Conservation (phyloP, 1,140 invertebrate species). For the Papilio dardanus region DNA sequence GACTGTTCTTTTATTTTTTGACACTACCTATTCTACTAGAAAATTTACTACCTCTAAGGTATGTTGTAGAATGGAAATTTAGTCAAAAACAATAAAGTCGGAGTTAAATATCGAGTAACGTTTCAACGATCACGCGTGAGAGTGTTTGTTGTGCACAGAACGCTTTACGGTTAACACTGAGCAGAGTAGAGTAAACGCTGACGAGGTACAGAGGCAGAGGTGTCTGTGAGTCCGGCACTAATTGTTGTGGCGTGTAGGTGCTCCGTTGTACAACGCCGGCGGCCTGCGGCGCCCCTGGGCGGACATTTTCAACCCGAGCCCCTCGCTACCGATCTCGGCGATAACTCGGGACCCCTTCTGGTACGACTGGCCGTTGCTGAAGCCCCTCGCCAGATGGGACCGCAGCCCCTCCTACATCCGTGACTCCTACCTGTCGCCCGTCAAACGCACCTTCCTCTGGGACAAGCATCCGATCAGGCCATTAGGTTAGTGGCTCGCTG, state of each 20-base stretch:
- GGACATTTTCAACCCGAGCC: slow-evolving; percentile 90
- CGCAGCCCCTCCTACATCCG: slow-evolving; percentile 90
- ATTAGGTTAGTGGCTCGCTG: slow-evolving; percentile 84
- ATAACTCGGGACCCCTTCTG: slow-evolving; percentile 93
- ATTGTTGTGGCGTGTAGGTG: slow-evolving; percentile 82
- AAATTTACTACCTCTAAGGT: too few relatives aligned
- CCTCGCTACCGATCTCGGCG: slow-evolving; percentile 88
- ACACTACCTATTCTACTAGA: not conserved
- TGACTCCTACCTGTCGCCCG: slow-evolving; percentile 93
- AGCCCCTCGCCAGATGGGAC: slow-evolving; percentile 86
- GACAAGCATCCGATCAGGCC: slow-evolving; percentile 93
- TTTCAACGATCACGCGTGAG: slow-evolving; percentile 1
- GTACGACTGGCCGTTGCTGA: slow-evolving; percentile 90
- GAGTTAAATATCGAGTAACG: not conserved
- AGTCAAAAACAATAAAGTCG: not conserved
- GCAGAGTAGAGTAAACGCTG: slow-evolving; percentile 61
- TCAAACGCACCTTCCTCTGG: slow-evolving; percentile 94
- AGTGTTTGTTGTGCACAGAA: not conserved
- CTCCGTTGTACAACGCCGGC: slow-evolving; percentile 86
- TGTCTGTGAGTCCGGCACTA: slow-evolving; percentile 65
- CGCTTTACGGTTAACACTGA: slow-evolving; percentile 50
- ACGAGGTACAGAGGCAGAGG: slow-evolving; percentile 57
- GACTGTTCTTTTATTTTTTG: not conserved
- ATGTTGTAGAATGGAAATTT: not conserved
- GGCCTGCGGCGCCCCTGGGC: slow-evolving; percentile 85